phyloP scores from a whole-genome alignment of 2,888 invertebrate species.

The Cataglyphis cursor region DNA sequence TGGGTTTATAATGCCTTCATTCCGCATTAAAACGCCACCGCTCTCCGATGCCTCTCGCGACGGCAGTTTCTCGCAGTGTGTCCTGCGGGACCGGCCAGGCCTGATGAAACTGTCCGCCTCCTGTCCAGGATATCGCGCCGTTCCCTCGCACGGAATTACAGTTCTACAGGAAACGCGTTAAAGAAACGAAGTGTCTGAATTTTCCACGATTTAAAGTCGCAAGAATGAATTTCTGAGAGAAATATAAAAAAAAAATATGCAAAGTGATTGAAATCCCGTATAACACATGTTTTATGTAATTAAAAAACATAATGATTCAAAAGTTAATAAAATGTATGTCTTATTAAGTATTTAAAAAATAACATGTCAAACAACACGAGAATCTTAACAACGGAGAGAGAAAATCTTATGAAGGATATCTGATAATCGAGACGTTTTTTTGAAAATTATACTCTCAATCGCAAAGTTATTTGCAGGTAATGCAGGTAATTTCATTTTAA shows the following conservation, averaged over 20 bases:
- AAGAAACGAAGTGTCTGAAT: neutral
- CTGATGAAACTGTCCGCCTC: neutral
- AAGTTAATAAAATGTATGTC: neutral
- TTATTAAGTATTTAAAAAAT: neutral
- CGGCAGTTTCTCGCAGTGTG: conserved; percentile 4
- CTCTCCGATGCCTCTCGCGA: conserved; percentile 41
- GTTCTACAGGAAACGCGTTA: neutral
- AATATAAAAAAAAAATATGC: neutral
- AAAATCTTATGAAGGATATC: neutral
- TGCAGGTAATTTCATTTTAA: conserved; percentile 18
- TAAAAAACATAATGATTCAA: neutral
- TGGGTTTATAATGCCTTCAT: conserved; percentile 86
- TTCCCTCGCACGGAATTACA: conserved; percentile 27
- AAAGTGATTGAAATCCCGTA: neutral
- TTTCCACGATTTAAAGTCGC: neutral
- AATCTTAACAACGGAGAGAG: neutral
- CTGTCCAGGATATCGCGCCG: conserved; percentile 27
- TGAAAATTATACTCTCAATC: conserved; percentile 38
- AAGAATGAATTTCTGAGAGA: neutral
- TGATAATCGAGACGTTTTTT: conserved; percentile 43
- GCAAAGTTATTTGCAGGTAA: neutral
- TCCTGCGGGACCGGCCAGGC: conserved; percentile 6
- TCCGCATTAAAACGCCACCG: conserved; percentile 82
- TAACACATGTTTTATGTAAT: neutral
- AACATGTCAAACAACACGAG: neutral